Evolutionary conservation across 1,140 invertebrate species (phyloP), one percentile per base, ranked within the genome.

Genomic region (Eupeodes corollae): DNA sequence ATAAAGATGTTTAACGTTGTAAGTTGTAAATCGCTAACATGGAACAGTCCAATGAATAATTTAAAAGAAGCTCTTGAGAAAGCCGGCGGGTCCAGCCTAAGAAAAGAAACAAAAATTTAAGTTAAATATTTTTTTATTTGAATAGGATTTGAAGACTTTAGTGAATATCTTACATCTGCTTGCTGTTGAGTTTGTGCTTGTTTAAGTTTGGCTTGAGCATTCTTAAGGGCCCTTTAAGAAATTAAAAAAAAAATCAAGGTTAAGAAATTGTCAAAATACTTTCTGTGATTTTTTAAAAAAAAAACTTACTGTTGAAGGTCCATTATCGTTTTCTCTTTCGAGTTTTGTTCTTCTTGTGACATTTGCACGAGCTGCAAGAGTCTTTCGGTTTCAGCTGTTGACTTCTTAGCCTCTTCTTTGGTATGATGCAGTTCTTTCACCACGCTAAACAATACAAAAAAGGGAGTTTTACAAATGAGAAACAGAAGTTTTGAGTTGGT

Each of bases 311-410:
- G 88, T 79, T 94, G 88, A 64, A 97, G 75, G 67, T 97, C 91
- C 74, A 88, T 84, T 52, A 97, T 95, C 69, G 88, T 83, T 69
- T 90, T 91, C 63, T 97, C 93, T 71, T 96, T 94, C 53, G 85
- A 76, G 62, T 91, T 90, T 69, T 95, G 91, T 61, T 97, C 93
- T 65, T 95, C 91, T 68, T 98, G 92, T 52, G 84, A 84, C 80
- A 93, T 92, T 74, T 95, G 89, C 60, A 97, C 83, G 33, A 96
- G 77, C 65, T 93, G 84, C 53, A 95, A 72, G 49, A 97, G 70
- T 57, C 91, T 74, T 66, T 98, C 92, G 49, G 90, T 87, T 73
- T 95, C 91, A 31, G 82, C 77, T 50, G 91, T 79, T 38, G 86
- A 82, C 55, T 86, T 79, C 59, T 81, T 79, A 13, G 82, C 77